Conservation (phyloP, 2,888 invertebrate genomes). For the Tenthredo livida region DNA sequence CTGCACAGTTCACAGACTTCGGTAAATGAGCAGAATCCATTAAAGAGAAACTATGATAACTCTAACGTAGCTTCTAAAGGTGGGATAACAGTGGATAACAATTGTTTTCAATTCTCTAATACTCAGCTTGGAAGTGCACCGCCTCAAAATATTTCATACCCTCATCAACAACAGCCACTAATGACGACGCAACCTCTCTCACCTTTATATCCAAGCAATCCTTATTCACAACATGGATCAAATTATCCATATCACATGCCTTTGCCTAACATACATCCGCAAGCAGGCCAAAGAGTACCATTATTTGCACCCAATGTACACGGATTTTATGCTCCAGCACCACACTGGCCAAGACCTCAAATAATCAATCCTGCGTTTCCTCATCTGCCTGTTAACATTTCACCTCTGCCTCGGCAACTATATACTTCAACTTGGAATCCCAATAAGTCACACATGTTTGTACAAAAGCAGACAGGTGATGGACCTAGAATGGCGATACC, state of each 20-base stretch:
- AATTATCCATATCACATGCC: conserved; percentile 11
- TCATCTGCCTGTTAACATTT: background rate
- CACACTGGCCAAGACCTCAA: conserved; percentile 11
- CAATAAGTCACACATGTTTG: background rate
- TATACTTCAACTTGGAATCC: background rate
- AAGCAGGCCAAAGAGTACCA: background rate
- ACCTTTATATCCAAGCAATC: background rate
- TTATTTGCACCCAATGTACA: background rate
- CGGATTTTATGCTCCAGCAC: background rate
- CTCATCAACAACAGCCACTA: background rate
- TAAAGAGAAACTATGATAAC: background rate
- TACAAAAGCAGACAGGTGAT: background rate
- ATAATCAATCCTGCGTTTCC: background rate
- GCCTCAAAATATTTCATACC: background rate
- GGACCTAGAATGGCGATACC: background rate
- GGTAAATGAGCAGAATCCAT: conserved; percentile 1
- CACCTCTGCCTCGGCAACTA: background rate
- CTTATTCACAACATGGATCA: background rate
- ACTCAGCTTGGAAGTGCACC: background rate
- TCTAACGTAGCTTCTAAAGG: background rate
- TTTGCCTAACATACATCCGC: background rate
- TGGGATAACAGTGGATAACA: background rate
- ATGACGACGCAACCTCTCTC: background rate
- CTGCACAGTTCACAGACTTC: background rate
- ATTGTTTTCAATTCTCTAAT: background rate